Base-by-base conservation (phyloP, 2,888 invertebrate species). In the Drosophila prolongata region DNA sequence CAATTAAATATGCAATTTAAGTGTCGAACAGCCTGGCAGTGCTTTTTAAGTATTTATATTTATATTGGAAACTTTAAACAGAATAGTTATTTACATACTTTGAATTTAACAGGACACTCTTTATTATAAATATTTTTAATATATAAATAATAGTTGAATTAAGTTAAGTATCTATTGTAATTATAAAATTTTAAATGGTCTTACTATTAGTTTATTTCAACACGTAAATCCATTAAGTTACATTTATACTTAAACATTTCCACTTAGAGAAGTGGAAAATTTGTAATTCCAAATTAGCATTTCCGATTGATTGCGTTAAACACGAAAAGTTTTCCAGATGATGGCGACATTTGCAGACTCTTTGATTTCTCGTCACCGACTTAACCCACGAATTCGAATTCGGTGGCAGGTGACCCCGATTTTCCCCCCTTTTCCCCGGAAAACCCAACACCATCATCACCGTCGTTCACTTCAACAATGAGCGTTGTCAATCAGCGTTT, bases 401-500 rank as follows among this genome's bases (percentile, higher is more conserved):
- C 56, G 46, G 57, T 72, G 71, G 73, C 71, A 67, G 53, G 53
- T 54, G 53, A 40, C 53, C 37, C 44, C 62, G 19, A 24, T 50
- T 53, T 27, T 47, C 13, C 53, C 6, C 13, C 16, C 10, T 16
- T 66, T 65, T 55, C 13, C 56, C 30, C 34, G 56, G 58, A 59
- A 59, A 59, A 59, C 34, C 34, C 46, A 46, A 9, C 57, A 37
- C 6, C 9, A 43, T 38, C 52, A 27, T 52, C 52, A 50, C 11
- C 47, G 34, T 19, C 24, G 19, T 38, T 24, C 35, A 10, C 13
- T 27, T 9, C 50, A 52, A 61, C 50, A 72, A 55, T 70, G 50
- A 69, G 56, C 64, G 58, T 62, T 64, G 78, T 59, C 74, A 76
- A 80, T 84, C 81, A 87, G 76, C 70, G 70, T 80, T 72, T 77